Conservation (phyloP, 2,888 invertebrate species). For the Meandrusa payeni region DNA sequence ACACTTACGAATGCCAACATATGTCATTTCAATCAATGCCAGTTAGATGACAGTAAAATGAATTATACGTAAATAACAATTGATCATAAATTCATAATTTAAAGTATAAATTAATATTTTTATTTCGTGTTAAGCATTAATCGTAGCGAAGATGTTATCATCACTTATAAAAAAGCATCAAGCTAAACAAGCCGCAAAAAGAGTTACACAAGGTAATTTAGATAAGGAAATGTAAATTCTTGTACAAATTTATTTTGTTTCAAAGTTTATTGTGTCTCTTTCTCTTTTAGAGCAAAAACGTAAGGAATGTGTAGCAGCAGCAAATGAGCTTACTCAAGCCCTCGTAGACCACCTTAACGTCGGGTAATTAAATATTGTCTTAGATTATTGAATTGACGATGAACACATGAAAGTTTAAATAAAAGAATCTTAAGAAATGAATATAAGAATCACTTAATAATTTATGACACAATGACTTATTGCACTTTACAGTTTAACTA, state of each 20-base stretch:
- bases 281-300: conserved; percentile 91
- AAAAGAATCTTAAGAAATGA: too few relatives aligned
- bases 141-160: conserved; percentile 91
- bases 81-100: background rate
- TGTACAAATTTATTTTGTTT: background rate
- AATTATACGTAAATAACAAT: too few relatives aligned
- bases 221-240: background rate
- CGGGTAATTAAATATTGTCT: conserved; percentile 83
- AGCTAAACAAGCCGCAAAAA: conserved; percentile 87
- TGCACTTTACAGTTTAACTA: too few relatives aligned
- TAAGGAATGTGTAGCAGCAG: conserved; percentile 95
- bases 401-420: too few relatives aligned
- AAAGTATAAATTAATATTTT: background rate
- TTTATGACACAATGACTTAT: too few relatives aligned
- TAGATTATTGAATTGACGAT: too few relatives aligned
- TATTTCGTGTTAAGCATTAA: background rate
- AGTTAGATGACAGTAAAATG: too few relatives aligned
- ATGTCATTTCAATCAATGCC: background rate
- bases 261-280: background rate
- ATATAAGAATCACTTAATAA: too few relatives aligned
- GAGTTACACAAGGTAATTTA: conserved; percentile 88
- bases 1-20: conserved; percentile 21
- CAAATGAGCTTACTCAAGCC: conserved; percentile 95
- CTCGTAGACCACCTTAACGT: conserved; percentile 98
- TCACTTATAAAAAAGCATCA: conserved; percentile 94